A percentile compares a stretch with the other conserved stretches of the same genome.
Conservation (phyloP, 2,797 vertebrate species). For the Sciaenops ocellatus region DNA sequence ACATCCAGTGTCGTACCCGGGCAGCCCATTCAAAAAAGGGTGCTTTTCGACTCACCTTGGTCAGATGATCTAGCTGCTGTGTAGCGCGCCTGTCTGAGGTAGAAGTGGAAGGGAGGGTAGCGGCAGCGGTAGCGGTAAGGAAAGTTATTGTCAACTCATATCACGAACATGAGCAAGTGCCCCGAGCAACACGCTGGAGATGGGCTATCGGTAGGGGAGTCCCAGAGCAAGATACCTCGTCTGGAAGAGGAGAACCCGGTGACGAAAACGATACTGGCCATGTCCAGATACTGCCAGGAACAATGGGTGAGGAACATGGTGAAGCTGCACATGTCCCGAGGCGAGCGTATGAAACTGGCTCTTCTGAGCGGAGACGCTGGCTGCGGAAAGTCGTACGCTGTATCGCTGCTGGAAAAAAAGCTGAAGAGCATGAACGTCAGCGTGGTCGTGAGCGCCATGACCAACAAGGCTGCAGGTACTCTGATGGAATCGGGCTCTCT, state of each 20-base stretch:
- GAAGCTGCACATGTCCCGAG: conserved; percentile 20
- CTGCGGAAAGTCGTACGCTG: conserved; percentile 24
- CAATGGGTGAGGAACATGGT: conserved; percentile 34
- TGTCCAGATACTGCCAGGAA: conserved; percentile 31
- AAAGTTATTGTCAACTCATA: too few relatives aligned
- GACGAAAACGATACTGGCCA: neutral
- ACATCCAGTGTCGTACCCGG: neutral
- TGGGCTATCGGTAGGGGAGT: neutral
- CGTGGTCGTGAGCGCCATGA: conserved; percentile 20
- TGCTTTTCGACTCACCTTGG: neutral
- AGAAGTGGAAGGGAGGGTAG: too few relatives aligned
- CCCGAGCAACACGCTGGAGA: too few relatives aligned
- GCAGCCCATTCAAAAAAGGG: neutral
- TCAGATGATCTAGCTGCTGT: neutral
- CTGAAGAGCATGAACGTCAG: neutral
- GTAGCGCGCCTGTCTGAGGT: too few relatives aligned
- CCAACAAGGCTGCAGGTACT: conserved; percentile 2
- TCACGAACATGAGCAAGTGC: too few relatives aligned
- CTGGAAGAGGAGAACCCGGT: neutral
- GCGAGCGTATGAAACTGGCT: neutral
- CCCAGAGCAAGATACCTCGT: neutral
- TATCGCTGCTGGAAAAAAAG: neutral
- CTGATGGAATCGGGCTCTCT: neutral
- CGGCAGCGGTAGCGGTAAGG: too few relatives aligned
- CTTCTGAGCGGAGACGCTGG: conserved; percentile 47